Evolutionary conservation across 2,797 vertebrate species (phyloP).

Genomic region (Thaleichthys pacificus): DNA sequence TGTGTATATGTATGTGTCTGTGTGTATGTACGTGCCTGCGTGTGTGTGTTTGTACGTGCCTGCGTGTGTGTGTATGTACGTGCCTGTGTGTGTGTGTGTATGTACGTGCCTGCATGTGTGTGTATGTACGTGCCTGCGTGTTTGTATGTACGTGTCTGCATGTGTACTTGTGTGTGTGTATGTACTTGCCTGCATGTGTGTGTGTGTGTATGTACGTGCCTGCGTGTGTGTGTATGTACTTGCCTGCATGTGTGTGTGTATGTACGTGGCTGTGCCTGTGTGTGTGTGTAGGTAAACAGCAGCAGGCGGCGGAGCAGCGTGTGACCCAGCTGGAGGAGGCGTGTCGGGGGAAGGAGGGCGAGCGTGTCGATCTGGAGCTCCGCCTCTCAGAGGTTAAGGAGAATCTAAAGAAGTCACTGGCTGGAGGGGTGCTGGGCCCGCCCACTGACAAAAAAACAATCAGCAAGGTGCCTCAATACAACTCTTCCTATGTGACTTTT

Average conservation of each 20-base stretch:
- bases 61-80: background rate
- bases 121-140: background rate
- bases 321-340: conserved; percentile 81
- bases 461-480: background rate
- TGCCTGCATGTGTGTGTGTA: background rate
- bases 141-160: background rate
- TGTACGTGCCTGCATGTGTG: background rate
- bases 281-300: conserved; percentile 64
- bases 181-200: background rate
- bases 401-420: conserved; percentile 90
- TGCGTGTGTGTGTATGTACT: background rate
- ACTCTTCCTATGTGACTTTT: background rate
- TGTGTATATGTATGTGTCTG: background rate
- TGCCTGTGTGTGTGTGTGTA: background rate
- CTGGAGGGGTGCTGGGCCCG: conserved; percentile 84
- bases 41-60: background rate
- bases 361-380: conserved; percentile 90
- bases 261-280: background rate
- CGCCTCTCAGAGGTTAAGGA: conserved; percentile 90
- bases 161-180: background rate
- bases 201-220: background rate
- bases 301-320: conserved; percentile 78
- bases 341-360: conserved; percentile 87
- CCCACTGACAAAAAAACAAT: conserved; percentile 72
- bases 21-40: conserved; percentile 5